Evolutionary conservation across 2,113 vertebrate genomes (phyloP), one percentile per base, ranked within the genome.

Genomic region (Toxostoma redivivum): DNA sequence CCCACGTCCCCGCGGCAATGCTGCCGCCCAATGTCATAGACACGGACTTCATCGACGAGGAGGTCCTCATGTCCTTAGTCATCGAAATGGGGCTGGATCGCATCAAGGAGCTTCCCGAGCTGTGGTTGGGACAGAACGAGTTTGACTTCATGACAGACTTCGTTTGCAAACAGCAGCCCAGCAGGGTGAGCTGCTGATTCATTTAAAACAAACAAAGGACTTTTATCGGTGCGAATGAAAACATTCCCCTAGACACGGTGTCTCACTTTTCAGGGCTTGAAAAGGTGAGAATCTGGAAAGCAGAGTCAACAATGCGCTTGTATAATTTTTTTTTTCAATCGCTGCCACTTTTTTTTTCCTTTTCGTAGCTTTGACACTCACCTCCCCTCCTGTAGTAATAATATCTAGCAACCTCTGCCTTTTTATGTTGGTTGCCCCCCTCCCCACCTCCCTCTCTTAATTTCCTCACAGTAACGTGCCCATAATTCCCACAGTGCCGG

Each of bases 71-170:
- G 98, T 98, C 98, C 94, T 97, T 99, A 96, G 98, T 99, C 95
- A 97, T 99, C 94, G 98, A 99, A 96, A 98, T 99, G 98, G 98
- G 98, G 73, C 97, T 99, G 98, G 98, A 99, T 98, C 98, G 98
- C 96, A 98, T 99, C 97, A 98, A 99, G 97, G 98, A 99, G 97
- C 98, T 99, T 80, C 98, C 98, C 5, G 98, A 99, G 97, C 98
- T 99, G 95, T 99, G 98, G 98, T 97, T 99, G 97, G 98, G 98
- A 96, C 98, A 99, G 95, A 99, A 99, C 74, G 98, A 99, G 97
- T 99, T 99, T 97, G 98, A 99, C 97, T 99, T 99, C 96, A 98
- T 99, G 98, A 98, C 98, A 90, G 98, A 99, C 98, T 99, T 99
- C 96, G 98, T 99, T 97, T 99, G 98, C 97, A 99, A 99, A 98